Conservation (phyloP, 2,888 invertebrate species). For the Crossocerus cetratus region DNA sequence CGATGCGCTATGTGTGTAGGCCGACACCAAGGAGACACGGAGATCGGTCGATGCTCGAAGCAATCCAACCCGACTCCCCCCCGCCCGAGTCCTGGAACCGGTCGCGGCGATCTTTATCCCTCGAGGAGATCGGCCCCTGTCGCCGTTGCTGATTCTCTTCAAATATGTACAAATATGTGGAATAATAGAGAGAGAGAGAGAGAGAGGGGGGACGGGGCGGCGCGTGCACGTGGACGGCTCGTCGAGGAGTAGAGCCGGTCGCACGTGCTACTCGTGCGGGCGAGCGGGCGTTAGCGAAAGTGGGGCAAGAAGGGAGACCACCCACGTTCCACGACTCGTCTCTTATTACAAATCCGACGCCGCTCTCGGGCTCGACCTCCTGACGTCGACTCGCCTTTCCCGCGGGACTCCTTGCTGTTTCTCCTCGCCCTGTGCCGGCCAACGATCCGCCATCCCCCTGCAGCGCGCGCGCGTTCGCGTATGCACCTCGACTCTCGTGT, state of each 20-base stretch:
- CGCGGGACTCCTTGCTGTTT: neutral
- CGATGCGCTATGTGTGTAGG: conserved; percentile 8
- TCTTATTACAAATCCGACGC: conserved; percentile 2
- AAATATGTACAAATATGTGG: neutral
- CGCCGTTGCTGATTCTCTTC: neutral
- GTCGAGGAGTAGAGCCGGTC: conserved; percentile 35
- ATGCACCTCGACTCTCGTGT: conserved; percentile 4
- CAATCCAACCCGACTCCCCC: neutral
- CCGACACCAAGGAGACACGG: conserved; percentile 9
- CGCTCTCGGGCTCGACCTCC: conserved; percentile 21
- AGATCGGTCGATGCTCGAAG: neutral
- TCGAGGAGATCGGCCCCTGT: neutral
- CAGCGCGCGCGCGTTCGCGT: neutral
- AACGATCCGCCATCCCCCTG: neutral
- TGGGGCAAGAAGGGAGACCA: conserved; percentile 58
- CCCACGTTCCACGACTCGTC: conserved; percentile 44
- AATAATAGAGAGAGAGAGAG: no score
- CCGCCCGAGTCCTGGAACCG: neutral
- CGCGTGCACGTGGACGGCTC: conserved; percentile 2
- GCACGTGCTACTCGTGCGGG: conserved; percentile 54
- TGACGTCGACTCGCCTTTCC: neutral
- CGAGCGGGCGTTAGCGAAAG: conserved; percentile 63
- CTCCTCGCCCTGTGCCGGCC: neutral
- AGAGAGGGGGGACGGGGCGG: neutral
- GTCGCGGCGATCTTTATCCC: neutral